Evolutionary conservation across 2,113 vertebrate species (phyloP), one percentile per base, ranked within the genome.

Genomic region (Misgurnus mizolepis): DNA sequence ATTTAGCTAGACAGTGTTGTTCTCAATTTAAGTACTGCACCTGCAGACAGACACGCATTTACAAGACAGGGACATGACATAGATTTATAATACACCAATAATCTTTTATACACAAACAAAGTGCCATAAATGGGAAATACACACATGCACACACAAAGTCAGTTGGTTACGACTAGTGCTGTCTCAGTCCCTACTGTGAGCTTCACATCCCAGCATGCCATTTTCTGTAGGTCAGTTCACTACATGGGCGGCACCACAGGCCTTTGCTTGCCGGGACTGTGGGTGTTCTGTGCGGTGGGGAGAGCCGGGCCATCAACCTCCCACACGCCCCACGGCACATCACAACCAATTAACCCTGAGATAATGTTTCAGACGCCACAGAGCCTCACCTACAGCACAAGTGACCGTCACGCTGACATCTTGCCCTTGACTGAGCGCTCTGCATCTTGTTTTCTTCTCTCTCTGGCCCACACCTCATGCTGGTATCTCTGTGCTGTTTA

Each of bases 311-410:
- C 70, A 75, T 79, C 68, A 66, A 65, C 83, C 83, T 61, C 83
- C 80, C 41, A 47, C 76, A 75, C 34, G 47, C 76, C 41, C 73
- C 40, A 79, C 82, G 84, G 77, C 83, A 86, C 87, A 90, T 90
- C 88, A 86, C 83, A 89, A 83, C 87, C 86, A 90, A 89, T 89
- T 85, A 90, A 80, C 85, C 87, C 85, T 79, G 70, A 58, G 66
- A 79, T 81, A 73, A 87, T 91, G 87, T 89, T 89, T 90, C 65
- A 85, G 85, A 85, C 82, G 76, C 82, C 82, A 82, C 82, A 76
- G 81, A 84, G 84, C 70, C 86, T 80, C 53, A 75, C 71, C 76
- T 72, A 67, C 84, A 82, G 76, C 78, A 85, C 85, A 80, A 83
- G 67, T 74, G 79, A 79, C 83, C 39, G 67, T 83, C 82, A 84